Evolutionary conservation across 2,797 vertebrate species (phyloP).

Genomic region (Enteromius treurensis): DNA sequence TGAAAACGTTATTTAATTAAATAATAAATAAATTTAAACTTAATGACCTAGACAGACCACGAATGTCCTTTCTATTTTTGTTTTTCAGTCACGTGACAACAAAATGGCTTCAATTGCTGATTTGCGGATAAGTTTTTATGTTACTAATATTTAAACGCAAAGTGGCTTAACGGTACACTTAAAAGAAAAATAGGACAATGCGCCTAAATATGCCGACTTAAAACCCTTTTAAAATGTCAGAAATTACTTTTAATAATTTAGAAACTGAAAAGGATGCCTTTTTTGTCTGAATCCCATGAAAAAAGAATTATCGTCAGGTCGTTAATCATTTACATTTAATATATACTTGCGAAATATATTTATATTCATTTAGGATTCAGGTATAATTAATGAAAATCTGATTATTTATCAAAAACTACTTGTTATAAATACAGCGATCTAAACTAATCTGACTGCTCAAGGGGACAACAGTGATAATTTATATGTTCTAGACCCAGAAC

Average conservation of each 20-base stretch:
- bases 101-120: constrained; percentile 5
- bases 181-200: not conserved
- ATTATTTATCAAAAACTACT: not conserved
- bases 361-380: not conserved
- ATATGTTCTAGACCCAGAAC: not conserved
- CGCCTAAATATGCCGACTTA: not conserved
- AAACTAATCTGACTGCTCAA: not conserved
- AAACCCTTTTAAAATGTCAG: not conserved
- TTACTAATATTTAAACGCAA: not conserved
- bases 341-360: not conserved
- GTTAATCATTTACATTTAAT: not conserved
- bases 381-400: not conserved
- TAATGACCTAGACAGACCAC: not conserved
- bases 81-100: constrained; percentile 7
- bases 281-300: not conserved
- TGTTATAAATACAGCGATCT: not conserved
- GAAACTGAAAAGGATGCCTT: not conserved
- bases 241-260: not conserved
- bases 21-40: not conserved
- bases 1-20: not conserved
- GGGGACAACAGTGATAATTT: not conserved
- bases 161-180: not conserved
- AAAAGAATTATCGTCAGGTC: not conserved
- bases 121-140: not conserved
- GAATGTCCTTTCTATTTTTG: not conserved